These are phyloP conservation scores for Atta colombica DNA, from an alignment of 1,140 invertebrate genomes.

Conservation along the genomic window DNA sequence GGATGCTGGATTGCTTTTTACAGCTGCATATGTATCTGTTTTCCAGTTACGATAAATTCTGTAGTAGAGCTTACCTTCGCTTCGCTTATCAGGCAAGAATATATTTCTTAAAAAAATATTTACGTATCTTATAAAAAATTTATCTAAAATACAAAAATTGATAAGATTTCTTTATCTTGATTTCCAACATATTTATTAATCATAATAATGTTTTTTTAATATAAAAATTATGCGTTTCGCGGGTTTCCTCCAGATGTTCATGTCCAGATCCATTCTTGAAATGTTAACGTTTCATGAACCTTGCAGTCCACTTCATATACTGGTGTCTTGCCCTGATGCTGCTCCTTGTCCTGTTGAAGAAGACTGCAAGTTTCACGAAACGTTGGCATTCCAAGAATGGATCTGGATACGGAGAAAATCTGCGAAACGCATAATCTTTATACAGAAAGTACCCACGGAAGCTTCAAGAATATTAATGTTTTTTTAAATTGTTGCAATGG, in stretches of 20 bases:
- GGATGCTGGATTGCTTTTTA: background rate
- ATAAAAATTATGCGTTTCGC: no score
- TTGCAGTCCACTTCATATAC: no score
- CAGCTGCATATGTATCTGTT: background rate
- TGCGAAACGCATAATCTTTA: no score
- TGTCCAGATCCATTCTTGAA: no score
- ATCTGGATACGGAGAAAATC: no score
- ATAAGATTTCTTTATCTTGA: background rate
- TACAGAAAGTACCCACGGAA: no score
- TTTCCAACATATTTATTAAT: background rate
- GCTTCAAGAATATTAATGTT: background rate
- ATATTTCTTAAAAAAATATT: background rate
- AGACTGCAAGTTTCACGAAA: no score
- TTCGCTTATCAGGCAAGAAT: slow-evolving; percentile 28
- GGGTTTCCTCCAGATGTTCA: no score
- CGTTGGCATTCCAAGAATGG: no score
- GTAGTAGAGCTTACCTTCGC: slow-evolving; percentile 16
- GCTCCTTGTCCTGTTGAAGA: no score
- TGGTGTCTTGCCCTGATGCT: no score
- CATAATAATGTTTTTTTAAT: background rate
- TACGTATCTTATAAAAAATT: background rate
- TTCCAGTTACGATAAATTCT: slow-evolving; percentile 30
- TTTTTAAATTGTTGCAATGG: background rate
- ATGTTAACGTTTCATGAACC: no score
- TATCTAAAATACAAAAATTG: background rate